These are phyloP conservation scores for Bombylius discolor DNA, from an alignment of 2,888 invertebrate species.

Conservation along the genomic window DNA sequence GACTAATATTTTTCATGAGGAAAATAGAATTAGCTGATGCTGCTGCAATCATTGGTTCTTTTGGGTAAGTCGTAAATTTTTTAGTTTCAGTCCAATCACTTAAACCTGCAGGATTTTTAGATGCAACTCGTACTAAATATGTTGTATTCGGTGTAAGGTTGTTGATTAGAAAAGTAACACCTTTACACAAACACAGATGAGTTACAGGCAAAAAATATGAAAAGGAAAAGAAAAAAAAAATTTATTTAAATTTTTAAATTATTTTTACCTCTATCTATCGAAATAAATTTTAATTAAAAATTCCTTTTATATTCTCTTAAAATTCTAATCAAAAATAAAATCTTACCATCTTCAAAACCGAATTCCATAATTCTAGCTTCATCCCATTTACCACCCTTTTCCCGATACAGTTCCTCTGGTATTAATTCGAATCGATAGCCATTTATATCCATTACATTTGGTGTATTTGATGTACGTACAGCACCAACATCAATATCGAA, in stretches of 20 bases:
- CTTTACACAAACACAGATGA: slow-evolving; percentile 21
- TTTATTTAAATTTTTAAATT: no score
- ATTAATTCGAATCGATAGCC: slow-evolving; percentile 35
- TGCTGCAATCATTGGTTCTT: slow-evolving; percentile 24
- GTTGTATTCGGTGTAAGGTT: slow-evolving; percentile 39
- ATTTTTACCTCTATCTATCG: no score
- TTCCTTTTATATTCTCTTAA: no score
- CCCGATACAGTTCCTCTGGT: slow-evolving; percentile 30
- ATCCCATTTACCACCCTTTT: slow-evolving; percentile 32
- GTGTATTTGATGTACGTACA: slow-evolving; percentile 23
- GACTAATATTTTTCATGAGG: no score
- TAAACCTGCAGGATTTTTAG: slow-evolving; percentile 43
- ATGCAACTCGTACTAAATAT: slow-evolving; percentile 42
- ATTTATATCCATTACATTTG: slow-evolving; percentile 31
- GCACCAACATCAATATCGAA: slow-evolving; percentile 36
- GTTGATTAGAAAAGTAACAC: slow-evolving; percentile 38
- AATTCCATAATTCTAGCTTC: slow-evolving; percentile 32
- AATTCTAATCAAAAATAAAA: neutral
- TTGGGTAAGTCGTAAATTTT: slow-evolving; percentile 29
- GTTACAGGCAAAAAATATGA: no score
- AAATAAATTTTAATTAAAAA: no score
- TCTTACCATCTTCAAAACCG: slow-evolving; percentile 33
- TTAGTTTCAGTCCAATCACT: slow-evolving; percentile 33
- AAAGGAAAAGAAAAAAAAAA: no score
- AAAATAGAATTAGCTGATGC: slow-evolving; percentile 8